These are phyloP conservation scores for Tenebrio molitor DNA, from an alignment of 1,140 invertebrate genomes.

Conservation along the genomic window DNA sequence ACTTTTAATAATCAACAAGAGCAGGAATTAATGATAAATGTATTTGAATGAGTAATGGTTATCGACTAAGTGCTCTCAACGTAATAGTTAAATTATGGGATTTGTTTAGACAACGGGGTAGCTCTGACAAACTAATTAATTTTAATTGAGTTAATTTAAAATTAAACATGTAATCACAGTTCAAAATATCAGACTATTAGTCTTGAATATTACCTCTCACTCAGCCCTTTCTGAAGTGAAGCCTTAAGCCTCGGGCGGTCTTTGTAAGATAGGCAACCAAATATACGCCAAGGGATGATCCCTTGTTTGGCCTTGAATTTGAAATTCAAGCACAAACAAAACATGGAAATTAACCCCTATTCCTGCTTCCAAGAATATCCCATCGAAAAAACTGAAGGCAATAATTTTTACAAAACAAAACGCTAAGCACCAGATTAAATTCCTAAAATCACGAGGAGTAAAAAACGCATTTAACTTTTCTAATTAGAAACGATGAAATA, in stretches of 20 bases:
- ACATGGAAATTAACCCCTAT: constrained; percentile 34
- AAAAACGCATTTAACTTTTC: constrained; percentile 39
- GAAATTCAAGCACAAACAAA: constrained; percentile 40
- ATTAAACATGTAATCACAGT: constrained; percentile 38
- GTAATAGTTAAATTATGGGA: constrained; percentile 27
- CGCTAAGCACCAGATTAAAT: constrained; percentile 32
- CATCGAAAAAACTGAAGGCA: constrained; percentile 15
- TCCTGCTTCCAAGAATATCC: constrained; percentile 15
- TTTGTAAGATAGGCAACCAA: constrained; percentile 36
- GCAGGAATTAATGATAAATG: constrained; percentile 7
- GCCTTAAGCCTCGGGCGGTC: not conserved
- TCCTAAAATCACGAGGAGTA: constrained; percentile 9
- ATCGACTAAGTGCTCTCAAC: not conserved
- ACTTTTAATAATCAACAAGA: not conserved
- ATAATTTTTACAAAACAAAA: constrained; percentile 37
- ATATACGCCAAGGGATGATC: constrained; percentile 34
- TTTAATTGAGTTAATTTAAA: constrained; percentile 37
- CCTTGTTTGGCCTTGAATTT: constrained; percentile 40
- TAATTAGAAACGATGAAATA: constrained; percentile 32
- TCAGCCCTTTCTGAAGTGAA: constrained; percentile 14
- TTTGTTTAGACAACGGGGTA: constrained; percentile 13
- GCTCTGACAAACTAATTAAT: constrained; percentile 21
- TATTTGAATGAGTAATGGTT: constrained; percentile 16
- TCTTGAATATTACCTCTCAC: constrained; percentile 32
- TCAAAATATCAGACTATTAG: constrained; percentile 34